phyloP scores from a whole-genome alignment of 2,888 invertebrate genomes.

The Hanleya hanleyi region DNA sequence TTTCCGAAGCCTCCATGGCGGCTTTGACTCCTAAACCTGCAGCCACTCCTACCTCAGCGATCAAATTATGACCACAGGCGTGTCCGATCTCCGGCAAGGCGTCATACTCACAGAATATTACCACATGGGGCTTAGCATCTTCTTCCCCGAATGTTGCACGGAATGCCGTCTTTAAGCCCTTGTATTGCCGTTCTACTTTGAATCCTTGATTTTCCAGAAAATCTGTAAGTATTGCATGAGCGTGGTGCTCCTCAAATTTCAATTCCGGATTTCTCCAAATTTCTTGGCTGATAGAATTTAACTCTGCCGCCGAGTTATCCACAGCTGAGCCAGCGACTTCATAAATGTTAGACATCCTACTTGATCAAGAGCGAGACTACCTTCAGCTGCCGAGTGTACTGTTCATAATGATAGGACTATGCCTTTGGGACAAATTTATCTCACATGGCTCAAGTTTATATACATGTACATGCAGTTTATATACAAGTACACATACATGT shows the following conservation, averaged over 20 bases:
- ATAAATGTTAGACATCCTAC: background rate
- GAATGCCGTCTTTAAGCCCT: constrained; percentile 53
- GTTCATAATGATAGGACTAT: no score
- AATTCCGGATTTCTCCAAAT: constrained; percentile 69
- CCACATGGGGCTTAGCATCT: constrained; percentile 53
- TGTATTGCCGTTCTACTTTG: constrained; percentile 55
- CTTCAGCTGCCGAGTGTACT: no score
- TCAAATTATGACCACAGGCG: constrained; percentile 73
- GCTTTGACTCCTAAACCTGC: constrained; percentile 63
- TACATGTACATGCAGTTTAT: no score
- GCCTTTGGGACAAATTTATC: no score
- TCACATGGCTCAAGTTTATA: no score
- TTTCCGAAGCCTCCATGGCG: constrained; percentile 46
- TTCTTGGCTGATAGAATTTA: constrained; percentile 54
- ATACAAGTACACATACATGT: no score
- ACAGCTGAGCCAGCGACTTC: constrained; percentile 24
- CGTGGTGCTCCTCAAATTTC: constrained; percentile 58
- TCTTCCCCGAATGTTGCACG: constrained; percentile 43
- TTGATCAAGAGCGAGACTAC: no score
- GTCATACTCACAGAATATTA: constrained; percentile 64
- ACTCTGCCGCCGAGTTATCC: constrained; percentile 36
- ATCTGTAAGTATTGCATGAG: constrained; percentile 58
- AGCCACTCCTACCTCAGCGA: constrained; percentile 40
- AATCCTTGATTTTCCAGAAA: constrained; percentile 60
- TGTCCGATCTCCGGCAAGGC: constrained; percentile 62